phyloP scores from a whole-genome alignment of 2,797 vertebrate species.

The Myotis myotis region DNA sequence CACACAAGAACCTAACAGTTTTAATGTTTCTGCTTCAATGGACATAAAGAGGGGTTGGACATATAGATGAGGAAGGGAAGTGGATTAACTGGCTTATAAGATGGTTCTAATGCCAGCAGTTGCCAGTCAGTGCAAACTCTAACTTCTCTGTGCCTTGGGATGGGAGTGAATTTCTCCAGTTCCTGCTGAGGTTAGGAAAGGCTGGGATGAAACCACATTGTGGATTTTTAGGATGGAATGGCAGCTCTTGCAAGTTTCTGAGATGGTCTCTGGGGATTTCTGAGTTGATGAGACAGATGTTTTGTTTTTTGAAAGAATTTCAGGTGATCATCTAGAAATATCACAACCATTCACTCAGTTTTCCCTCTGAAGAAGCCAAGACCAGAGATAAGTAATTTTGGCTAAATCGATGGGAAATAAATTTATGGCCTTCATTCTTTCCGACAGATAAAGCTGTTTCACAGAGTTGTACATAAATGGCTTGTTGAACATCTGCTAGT shows the following conservation, averaged over 20 bases:
- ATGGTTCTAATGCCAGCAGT: neutral
- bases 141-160: neutral
- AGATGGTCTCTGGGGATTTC: neutral
- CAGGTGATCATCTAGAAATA: slow-evolving; percentile 29
- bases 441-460: neutral
- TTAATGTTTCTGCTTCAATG: neutral
- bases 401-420: neutral
- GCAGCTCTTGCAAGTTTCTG: neutral
- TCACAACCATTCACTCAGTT: neutral
- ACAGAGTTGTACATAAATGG: neutral
- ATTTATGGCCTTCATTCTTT: neutral
- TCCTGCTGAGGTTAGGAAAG: neutral
- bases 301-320: slow-evolving; percentile 33
- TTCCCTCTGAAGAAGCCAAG: neutral
- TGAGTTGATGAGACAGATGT: neutral
- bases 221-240: slow-evolving; percentile 3
- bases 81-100: neutral
- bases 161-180: neutral
- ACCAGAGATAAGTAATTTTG: neutral
- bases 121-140: neutral
- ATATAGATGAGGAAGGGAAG: neutral
- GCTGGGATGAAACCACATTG: neutral
- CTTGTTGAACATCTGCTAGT: neutral
- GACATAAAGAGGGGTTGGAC: neutral
- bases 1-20: neutral